Percentiles rank a stretch among this genome's conserved stretches.
These are phyloP conservation scores for Acinonyx jubatus DNA, from an alignment of 2,113 vertebrate species.

Conservation along the genomic window DNA sequence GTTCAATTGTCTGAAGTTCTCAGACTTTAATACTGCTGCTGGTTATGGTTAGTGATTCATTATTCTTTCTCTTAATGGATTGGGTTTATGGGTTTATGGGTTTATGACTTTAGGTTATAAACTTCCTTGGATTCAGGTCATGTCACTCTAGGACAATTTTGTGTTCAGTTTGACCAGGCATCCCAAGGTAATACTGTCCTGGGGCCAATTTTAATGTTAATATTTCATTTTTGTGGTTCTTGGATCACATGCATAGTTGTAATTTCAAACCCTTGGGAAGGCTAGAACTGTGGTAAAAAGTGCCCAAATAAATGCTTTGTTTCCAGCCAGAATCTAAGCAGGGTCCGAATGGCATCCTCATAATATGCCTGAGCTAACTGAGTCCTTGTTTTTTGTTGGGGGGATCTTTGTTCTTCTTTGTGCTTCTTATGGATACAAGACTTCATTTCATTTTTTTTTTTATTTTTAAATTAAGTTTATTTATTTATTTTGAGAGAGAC, in stretches of 20 bases:
- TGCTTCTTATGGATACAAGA: neutral
- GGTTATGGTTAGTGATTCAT: neutral
- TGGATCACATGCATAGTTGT: neutral
- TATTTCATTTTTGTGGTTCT: neutral
- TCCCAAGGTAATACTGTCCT: neutral
- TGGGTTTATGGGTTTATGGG: neutral
- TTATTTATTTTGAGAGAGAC: no score
- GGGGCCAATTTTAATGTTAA: neutral
- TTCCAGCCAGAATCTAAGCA: neutral
- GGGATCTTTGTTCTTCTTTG: neutral
- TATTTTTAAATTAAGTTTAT: no score
- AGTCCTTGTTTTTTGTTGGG: neutral
- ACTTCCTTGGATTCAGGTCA: neutral
- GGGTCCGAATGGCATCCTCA: neutral
- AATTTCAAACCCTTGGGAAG: neutral
- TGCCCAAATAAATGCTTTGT: neutral
- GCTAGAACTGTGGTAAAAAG: neutral
- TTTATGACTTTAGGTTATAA: neutral
- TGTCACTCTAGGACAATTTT: neutral
- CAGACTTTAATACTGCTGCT: neutral
- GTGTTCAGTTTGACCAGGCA: neutral
- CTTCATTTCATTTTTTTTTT: neutral
- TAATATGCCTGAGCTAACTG: neutral
- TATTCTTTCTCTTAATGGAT: neutral
- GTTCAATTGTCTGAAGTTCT: neutral